A percentile compares a stretch with the other conserved stretches of the same genome.
phyloP scores from a whole-genome alignment of 2,888 invertebrate species.

The Pachycephus smyrnensis region DNA sequence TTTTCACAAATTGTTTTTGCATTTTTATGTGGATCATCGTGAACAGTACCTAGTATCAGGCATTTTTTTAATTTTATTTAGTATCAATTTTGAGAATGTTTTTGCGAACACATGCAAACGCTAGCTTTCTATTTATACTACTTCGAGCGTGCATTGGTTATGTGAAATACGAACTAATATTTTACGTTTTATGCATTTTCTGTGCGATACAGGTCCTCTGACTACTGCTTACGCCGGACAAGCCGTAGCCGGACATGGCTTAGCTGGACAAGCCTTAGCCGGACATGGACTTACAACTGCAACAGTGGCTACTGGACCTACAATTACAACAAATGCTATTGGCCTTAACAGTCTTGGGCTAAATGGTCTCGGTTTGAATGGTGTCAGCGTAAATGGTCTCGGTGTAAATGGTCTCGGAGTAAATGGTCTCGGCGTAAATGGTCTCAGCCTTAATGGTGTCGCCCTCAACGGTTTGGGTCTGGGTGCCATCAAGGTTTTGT shows the following conservation, averaged over 20 bases:
- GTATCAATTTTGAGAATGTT: no score
- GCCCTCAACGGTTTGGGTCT: constrained; percentile 26
- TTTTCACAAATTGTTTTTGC: not conserved
- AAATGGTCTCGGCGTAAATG: constrained; percentile 14
- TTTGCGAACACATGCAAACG: no score
- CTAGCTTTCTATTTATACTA: no score
- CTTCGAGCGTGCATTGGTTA: no score
- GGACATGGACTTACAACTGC: not conserved
- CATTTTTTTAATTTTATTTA: no score
- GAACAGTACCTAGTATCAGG: no score
- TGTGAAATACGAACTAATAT: not conserved
- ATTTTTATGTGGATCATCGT: no score
- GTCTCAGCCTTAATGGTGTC: constrained; percentile 1
- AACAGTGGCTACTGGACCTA: constrained; percentile 18
- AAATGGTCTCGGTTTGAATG: no score
- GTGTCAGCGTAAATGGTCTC: constrained; percentile 22
- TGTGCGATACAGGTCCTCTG: constrained; percentile 21
- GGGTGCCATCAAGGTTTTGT: constrained; percentile 33
- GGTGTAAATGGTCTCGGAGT: constrained; percentile 15
- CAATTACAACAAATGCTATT: constrained; percentile 4
- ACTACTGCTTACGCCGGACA: no score
- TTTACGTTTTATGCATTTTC: not conserved
- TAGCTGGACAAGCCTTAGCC: constrained; percentile 3
- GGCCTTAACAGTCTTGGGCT: no score
- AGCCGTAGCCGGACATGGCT: no score